phyloP scores from a whole-genome alignment of 2,113 vertebrate species.

The Vidua macroura region DNA sequence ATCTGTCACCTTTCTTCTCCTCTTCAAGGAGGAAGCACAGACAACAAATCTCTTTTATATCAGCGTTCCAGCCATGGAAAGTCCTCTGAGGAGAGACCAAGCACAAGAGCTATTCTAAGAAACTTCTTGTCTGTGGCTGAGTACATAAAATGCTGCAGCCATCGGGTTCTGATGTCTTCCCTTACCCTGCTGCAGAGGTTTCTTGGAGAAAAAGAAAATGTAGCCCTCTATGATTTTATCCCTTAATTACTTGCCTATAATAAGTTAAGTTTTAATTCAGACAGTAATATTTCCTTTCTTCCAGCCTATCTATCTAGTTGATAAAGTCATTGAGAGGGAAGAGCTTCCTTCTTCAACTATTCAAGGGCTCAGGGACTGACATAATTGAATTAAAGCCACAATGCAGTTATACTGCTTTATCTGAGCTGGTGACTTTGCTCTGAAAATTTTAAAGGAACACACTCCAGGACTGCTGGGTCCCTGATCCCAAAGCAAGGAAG shows the following conservation, averaged over 20 bases:
- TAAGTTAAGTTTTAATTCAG: background rate
- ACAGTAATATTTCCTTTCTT: background rate
- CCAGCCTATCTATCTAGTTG: background rate
- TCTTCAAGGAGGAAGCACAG: background rate
- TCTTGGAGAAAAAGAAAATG: background rate
- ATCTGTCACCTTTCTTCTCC: background rate
- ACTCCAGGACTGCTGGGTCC: background rate
- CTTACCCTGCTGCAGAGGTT: background rate
- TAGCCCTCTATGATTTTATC: background rate
- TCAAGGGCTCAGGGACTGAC: background rate
- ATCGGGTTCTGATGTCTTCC: background rate
- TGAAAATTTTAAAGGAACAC: background rate
- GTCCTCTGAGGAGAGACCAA: background rate
- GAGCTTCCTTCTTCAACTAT: background rate
- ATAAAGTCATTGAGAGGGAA: background rate
- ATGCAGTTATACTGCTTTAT: background rate
- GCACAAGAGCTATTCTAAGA: background rate
- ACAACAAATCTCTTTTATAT: background rate
- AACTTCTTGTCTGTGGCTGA: background rate
- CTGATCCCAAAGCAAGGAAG: background rate
- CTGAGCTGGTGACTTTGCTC: background rate
- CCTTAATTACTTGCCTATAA: background rate
- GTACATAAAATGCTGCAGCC: background rate
- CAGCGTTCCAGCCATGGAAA: background rate
- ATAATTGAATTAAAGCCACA: conserved; percentile 2